Conservation (phyloP, 2,113 vertebrate genomes). For the Sclerurus mexicanus region DNA sequence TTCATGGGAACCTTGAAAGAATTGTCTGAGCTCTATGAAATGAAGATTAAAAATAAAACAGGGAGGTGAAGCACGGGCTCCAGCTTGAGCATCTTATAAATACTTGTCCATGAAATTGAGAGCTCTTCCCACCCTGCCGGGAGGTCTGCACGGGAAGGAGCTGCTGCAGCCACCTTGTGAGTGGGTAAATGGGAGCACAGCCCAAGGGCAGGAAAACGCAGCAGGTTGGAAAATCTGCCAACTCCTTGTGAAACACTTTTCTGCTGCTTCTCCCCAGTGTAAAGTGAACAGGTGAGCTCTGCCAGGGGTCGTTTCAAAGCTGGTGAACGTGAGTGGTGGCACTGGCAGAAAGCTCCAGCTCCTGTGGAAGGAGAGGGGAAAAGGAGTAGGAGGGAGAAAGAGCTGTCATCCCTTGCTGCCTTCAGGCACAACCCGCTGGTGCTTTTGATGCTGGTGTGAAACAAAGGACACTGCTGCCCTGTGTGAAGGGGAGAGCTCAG, state of each 20-base stretch:
- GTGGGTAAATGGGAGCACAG: neutral
- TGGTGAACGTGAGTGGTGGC: neutral
- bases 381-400: neutral
- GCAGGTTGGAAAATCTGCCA: neutral
- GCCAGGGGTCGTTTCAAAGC: neutral
- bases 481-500: fast-evolving
- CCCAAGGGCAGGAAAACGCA: neutral
- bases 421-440: neutral
- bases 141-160: neutral
- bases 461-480: neutral
- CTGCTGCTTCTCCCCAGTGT: neutral
- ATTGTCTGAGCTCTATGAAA: conserved; percentile 31
- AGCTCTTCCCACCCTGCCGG: neutral
- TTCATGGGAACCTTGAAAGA: conserved; percentile 24
- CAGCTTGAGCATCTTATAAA: neutral
- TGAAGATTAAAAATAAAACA: conserved; percentile 41
- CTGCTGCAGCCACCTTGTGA: neutral
- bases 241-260: fast-evolving
- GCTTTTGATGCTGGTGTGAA: neutral
- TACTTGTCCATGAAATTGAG: neutral
- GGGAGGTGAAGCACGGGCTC: neutral
- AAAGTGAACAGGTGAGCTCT: neutral
- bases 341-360: neutral
- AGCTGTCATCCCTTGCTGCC: neutral
- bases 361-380: neutral